Conservation (phyloP, 2,888 invertebrate species). For the Julus scandinavius region DNA sequence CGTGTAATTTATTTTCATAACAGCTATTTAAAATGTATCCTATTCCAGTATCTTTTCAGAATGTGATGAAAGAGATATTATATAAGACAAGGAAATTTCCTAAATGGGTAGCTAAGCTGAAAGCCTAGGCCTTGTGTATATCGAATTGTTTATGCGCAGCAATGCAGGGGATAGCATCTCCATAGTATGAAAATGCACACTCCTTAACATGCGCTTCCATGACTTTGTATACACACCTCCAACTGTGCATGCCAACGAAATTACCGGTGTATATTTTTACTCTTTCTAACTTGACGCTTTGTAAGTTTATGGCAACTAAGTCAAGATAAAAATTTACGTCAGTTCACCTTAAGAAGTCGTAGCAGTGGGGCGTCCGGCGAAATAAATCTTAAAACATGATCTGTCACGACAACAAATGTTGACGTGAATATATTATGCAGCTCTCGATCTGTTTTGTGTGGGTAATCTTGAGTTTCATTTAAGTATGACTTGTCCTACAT, state of each 20-base stretch:
- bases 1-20: slow-evolving; percentile 21
- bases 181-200: slow-evolving; percentile 20
- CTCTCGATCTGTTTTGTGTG: neutral
- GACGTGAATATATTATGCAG: slow-evolving; percentile 15
- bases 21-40: slow-evolving; percentile 25
- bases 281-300: slow-evolving; percentile 14
- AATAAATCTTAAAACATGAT: slow-evolving; percentile 33
- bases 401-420: slow-evolving; percentile 33
- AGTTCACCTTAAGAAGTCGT: slow-evolving; percentile 5
- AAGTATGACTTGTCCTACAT: slow-evolving; percentile 1
- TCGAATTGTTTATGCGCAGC: slow-evolving; percentile 20
- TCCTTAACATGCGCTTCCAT: slow-evolving; percentile 33
- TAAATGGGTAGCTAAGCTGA: neutral
- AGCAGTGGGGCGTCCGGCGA: slow-evolving; percentile 27
- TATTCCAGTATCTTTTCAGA: neutral
- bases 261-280: slow-evolving; percentile 33
- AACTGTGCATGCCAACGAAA: slow-evolving; percentile 33
- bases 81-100: slow-evolving; percentile 11
- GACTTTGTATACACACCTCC: slow-evolving; percentile 33
- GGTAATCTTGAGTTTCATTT: slow-evolving; percentile 14
- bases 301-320: slow-evolving; percentile 19
- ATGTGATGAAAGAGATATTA: slow-evolving; percentile 7
- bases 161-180: neutral
- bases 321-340: slow-evolving; percentile 33
- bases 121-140: neutral